Conservation (phyloP, 2,797 vertebrate genomes). For the Clarias platycephalus region DNA sequence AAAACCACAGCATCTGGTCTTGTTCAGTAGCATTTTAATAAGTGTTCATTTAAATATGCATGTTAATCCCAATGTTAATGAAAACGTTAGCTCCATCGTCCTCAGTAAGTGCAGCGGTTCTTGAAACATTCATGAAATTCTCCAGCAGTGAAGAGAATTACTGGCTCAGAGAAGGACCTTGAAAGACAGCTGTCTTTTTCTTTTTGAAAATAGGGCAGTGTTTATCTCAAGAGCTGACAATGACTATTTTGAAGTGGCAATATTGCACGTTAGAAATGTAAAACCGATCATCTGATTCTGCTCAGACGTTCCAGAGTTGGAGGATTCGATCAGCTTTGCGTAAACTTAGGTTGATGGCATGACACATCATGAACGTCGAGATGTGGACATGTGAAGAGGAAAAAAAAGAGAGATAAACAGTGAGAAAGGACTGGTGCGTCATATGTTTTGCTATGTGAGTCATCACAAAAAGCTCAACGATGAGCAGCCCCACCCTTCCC, state of each 20-base stretch:
- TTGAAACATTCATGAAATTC: slow-evolving; percentile 17
- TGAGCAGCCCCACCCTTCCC: slow-evolving; percentile 53
- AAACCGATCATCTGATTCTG: no score
- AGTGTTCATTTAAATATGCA: background rate
- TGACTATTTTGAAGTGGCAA: background rate
- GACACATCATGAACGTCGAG: background rate
- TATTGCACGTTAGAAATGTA: background rate
- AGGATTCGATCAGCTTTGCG: background rate
- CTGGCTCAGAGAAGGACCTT: background rate
- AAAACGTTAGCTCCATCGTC: background rate
- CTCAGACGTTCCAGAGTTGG: background rate
- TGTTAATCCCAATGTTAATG: slow-evolving; percentile 12
- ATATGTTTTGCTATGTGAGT: slow-evolving; percentile 68
- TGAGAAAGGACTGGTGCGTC: slow-evolving; percentile 62
- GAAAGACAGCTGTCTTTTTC: background rate
- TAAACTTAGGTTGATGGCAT: slow-evolving; percentile 2
- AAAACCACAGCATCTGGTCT: background rate
- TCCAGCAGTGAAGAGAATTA: background rate
- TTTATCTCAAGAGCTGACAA: background rate
- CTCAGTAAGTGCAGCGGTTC: slow-evolving; percentile 1
- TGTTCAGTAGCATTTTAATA: background rate
- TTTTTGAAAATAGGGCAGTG: background rate
- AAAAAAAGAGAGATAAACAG: slow-evolving; percentile 28
- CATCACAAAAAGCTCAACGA: slow-evolving; percentile 64
- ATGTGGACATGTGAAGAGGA: slow-evolving; percentile 41